Evolutionary conservation across 2,113 vertebrate species (phyloP), one percentile per base, ranked within the genome.

Genomic region (Chionis minor): DNA sequence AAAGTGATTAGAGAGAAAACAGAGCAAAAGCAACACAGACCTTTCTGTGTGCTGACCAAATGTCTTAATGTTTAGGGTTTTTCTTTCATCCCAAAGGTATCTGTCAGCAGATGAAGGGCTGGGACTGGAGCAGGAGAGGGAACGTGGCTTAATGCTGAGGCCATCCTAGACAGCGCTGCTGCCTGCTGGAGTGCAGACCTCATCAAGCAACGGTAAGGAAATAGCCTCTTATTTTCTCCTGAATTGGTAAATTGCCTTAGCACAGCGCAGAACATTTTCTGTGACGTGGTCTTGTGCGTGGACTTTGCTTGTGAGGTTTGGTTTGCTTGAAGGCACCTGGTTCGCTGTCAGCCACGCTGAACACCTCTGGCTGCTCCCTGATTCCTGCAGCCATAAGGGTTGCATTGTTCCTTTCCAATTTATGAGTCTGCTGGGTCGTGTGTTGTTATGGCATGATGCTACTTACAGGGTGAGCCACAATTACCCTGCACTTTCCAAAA

Each of bases 381-480:
- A 1, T 33, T 30, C 71, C 63, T 20, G 8, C 5, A 52, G 40
- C 81, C n/a, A 0, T 10, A 1, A 14, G 51, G 28, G 18, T 3
- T 6, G 35, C 21, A 2, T 35, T 0, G 0, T 51, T 28, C 56
- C 45, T 61, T 73, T 69, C 59, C 20, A 5, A 42, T 65, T 66
- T 32, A 10, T 66, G 63, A 45, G 42, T 33, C 30, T 15, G 20
- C 63, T 45, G 42, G 28, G 30, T 66, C 2, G 1, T 45, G 23
- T 2, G 14, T n/a, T 44, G 67, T n/a, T 24, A 4, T 2, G 16
- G 7, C 0, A 1, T 0, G 44, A 4, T n/a, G 54, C 10, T 22
- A 1, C 51, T 58, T n/a, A 3, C 4, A 6, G 79, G 35, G 19
- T 3, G n/a, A 88, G 44, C 49, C 66, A 12, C 10, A 10, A 26